Conservation (phyloP, 2,888 invertebrate species). For the Tetranychus piercei region DNA sequence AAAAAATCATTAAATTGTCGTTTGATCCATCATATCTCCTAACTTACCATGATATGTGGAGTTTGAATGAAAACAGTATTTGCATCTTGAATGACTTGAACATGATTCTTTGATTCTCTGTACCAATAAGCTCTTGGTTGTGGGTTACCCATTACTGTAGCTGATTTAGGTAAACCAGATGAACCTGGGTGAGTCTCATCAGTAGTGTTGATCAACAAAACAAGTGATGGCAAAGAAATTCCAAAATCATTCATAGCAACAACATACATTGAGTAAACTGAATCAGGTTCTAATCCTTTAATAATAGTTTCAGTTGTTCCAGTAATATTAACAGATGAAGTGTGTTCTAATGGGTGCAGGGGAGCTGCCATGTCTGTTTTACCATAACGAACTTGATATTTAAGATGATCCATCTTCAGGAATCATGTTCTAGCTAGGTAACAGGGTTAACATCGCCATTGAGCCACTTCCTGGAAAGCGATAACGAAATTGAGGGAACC, state of each 20-base stretch:
- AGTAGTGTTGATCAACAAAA: constrained; percentile 50
- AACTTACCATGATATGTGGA: constrained; percentile 1
- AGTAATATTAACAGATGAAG: constrained; percentile 20
- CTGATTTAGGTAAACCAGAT: background rate
- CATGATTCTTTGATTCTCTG: constrained; percentile 32
- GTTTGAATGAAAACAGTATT: background rate
- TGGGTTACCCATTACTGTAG: constrained; percentile 50
- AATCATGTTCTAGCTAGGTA: too few species aligned
- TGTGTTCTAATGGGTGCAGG: constrained; percentile 21
- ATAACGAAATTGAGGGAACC: too few species aligned
- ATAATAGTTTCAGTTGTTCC: constrained; percentile 31
- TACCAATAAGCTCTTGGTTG: constrained; percentile 46
- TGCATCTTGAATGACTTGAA: background rate
- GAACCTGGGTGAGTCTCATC: constrained; percentile 32
- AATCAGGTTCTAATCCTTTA: constrained; percentile 45
- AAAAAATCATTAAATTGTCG: background rate
- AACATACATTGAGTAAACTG: constrained; percentile 59
- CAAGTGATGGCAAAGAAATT: constrained; percentile 58
- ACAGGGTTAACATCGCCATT: too few species aligned
- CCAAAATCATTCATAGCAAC: constrained; percentile 57
- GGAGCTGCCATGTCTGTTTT: constrained; percentile 36
- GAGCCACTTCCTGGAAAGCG: too few species aligned
- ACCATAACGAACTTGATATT: constrained; percentile 55
- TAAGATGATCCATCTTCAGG: constrained; percentile 43
- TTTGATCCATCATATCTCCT: background rate